A percentile compares a stretch with the other conserved stretches of the same genome.
These are phyloP conservation scores for Idaea biselata DNA, from an alignment of 2,888 invertebrate species.

Conservation along the genomic window DNA sequence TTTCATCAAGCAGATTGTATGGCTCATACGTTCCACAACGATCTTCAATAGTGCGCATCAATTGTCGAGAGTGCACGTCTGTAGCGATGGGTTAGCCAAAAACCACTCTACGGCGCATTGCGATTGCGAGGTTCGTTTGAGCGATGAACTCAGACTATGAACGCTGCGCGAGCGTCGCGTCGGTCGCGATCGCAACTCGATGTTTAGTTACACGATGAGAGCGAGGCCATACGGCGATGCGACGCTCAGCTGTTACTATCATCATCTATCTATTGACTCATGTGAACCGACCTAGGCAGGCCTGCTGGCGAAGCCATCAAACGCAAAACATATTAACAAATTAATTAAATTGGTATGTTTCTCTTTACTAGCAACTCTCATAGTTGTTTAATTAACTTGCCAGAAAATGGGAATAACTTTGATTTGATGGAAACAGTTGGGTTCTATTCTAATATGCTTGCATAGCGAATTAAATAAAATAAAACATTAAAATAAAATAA, in stretches of 20 bases:
- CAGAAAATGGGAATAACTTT: constrained; percentile 6
- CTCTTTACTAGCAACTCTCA: constrained; percentile 3
- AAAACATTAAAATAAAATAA: constrained; percentile 43
- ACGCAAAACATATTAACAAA: constrained; percentile 6
- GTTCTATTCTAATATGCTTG: constrained; percentile 35
- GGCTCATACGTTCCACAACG: constrained; percentile 44
- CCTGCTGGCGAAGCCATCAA: constrained; percentile 48
- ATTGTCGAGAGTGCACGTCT: constrained; percentile 53
- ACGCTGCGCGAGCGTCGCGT: background rate
- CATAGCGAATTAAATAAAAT: constrained; percentile 42
- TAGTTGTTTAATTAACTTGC: constrained; percentile 12
- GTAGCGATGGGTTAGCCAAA: constrained; percentile 41
- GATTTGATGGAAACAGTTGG: constrained; percentile 32
- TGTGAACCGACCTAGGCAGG: constrained; percentile 30
- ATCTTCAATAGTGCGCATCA: constrained; percentile 58
- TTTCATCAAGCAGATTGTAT: constrained; percentile 43
- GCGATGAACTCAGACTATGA: constrained; percentile 61
- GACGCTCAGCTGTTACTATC: constrained; percentile 66
- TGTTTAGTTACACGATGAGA: constrained; percentile 47
- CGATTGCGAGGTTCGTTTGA: constrained; percentile 47
- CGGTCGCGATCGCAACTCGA: constrained; percentile 26
- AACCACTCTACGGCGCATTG: constrained; percentile 41
- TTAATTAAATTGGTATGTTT: constrained; percentile 5
- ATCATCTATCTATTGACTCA: constrained; percentile 50
- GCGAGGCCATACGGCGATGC: constrained; percentile 43